Evolutionary conservation across 2,888 invertebrate species (phyloP).

Genomic region (Orgyia antiqua): DNA sequence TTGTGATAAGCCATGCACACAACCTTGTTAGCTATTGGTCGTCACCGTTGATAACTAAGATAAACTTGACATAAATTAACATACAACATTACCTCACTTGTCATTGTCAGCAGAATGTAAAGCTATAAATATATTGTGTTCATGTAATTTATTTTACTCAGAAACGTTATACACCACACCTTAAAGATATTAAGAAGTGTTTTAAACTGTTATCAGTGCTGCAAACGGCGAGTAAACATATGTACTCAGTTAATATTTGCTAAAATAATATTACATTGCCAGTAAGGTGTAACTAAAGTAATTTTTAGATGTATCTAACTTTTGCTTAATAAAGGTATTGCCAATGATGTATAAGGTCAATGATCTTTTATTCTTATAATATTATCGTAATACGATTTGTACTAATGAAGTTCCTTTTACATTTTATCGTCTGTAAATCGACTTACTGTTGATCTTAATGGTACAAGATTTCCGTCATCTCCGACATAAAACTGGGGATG

Average conservation of each 20-base stretch:
- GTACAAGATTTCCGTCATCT: slow-evolving; percentile 81
- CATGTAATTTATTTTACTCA: slow-evolving; percentile 16
- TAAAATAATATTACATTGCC: slow-evolving; percentile 1
- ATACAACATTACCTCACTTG: slow-evolving; percentile 65
- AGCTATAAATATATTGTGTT: slow-evolving; percentile 47
- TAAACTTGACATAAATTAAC: slow-evolving; percentile 70
- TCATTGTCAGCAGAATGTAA: slow-evolving; percentile 54
- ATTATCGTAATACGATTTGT: no score
- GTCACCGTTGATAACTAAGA: slow-evolving; percentile 55
- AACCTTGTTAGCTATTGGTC: slow-evolving; percentile 58
- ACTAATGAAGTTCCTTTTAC: no score
- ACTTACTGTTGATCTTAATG: slow-evolving; percentile 78
- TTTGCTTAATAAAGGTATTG: no score
- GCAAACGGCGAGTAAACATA: no score
- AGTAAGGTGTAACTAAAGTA: slow-evolving; percentile 6
- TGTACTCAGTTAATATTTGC: no score
- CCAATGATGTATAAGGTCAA: no score
- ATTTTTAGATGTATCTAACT: no score
- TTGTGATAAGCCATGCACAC: slow-evolving; percentile 41
- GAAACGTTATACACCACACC: background rate
- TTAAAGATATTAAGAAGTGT: slow-evolving; percentile 7
- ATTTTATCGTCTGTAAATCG: no score
- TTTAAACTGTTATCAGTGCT: slow-evolving; percentile 16
- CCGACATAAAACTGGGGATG: slow-evolving; percentile 86
- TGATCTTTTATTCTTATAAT: no score